Conservation (phyloP, 2,797 vertebrate genomes). For the Lophius americanus region DNA sequence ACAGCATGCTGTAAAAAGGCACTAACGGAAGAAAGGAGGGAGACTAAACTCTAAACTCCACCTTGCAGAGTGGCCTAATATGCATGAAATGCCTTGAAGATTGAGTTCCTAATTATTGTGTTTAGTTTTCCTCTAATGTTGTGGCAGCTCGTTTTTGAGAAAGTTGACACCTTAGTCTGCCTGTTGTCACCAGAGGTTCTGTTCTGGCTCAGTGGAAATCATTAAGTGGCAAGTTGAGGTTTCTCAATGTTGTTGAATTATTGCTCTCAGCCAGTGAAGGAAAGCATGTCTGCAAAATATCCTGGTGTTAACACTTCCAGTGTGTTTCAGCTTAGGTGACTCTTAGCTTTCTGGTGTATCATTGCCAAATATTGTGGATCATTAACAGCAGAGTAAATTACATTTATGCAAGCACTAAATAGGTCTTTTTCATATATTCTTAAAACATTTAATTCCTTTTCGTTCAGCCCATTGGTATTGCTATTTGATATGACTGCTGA, state of each 20-base stretch:
- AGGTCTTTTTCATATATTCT: conserved; percentile 55
- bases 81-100: conserved; percentile 51
- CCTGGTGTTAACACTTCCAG: conserved; percentile 28
- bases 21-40: conserved; percentile 39
- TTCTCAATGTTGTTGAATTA: conserved; percentile 61
- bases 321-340: conserved; percentile 2
- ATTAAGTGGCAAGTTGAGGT: conserved; percentile 42
- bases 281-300: conserved; percentile 48
- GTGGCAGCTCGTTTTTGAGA: conserved; percentile 52
- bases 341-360: conserved; percentile 1
- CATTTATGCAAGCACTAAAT: conserved; percentile 21
- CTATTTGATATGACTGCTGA: conserved; percentile 34
- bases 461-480: conserved; percentile 27
- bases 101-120: conserved; percentile 47
- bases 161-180: conserved; percentile 47
- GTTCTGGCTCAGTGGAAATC: conserved; percentile 62
- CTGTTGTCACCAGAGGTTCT: conserved; percentile 60
- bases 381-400: conserved; percentile 50
- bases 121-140: conserved; percentile 40
- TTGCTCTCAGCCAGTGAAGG: conserved; percentile 40
- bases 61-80: conserved; percentile 48
- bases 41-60: conserved; percentile 54
- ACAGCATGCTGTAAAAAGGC: conserved; percentile 74
- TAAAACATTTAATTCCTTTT: conserved; percentile 53
- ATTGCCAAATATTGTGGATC: conserved; percentile 30